A percentile compares a stretch with the other conserved stretches of the same genome.
These are phyloP conservation scores for Zaprionus capensis DNA, from an alignment of 1,140 invertebrate species.

Conservation along the genomic window DNA sequence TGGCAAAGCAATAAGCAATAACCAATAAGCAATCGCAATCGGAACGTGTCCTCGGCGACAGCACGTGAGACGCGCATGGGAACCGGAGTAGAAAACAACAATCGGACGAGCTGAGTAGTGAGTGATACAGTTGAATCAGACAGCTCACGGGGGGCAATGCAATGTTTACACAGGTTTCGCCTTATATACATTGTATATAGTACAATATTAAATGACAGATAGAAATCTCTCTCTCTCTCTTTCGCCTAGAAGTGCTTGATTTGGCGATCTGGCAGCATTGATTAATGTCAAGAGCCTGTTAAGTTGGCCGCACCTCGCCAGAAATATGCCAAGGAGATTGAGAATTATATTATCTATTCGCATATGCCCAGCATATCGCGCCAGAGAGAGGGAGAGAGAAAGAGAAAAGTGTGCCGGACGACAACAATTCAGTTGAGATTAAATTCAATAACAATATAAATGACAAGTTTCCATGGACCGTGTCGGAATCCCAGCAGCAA, in stretches of 20 bases:
- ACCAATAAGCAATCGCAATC: neutral
- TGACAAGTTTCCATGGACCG: constrained; percentile 28
- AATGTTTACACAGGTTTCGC: neutral
- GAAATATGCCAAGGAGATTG: neutral
- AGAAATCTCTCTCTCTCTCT: neutral
- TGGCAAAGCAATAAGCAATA: constrained; percentile 23
- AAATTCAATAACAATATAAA: constrained; percentile 39
- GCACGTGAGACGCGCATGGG: constrained; percentile 41
- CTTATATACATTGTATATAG: neutral
- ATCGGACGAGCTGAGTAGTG: neutral
- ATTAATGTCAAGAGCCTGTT: neutral
- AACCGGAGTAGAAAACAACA: constrained; percentile 9
- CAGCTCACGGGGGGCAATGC: neutral
- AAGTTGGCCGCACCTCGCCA: neutral
- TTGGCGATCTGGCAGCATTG: neutral
- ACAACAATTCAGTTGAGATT: constrained; percentile 51
- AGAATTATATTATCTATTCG: neutral
- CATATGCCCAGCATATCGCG: neutral
- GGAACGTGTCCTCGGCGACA: constrained; percentile 31
- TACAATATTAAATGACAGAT: neutral
- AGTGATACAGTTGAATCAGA: neutral
- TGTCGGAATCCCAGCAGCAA: constrained; percentile 40
- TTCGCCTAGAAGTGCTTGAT: neutral
- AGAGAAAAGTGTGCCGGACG: constrained; percentile 22
- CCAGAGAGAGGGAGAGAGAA: neutral